Conservation (phyloP, 2,797 vertebrate species). For the Siniperca scherzeri region DNA sequence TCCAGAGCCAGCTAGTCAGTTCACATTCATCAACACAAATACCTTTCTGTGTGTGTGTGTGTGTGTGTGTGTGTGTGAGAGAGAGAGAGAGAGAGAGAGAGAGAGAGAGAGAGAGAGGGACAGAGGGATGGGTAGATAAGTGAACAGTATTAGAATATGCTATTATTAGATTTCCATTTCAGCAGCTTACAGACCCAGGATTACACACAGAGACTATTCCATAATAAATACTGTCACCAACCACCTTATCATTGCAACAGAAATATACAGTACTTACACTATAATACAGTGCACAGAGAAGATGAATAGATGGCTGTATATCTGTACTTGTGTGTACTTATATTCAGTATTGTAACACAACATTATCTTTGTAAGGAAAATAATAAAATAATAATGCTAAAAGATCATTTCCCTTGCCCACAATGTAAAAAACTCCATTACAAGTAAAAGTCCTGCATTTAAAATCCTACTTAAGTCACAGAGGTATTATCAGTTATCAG, state of each 20-base stretch:
- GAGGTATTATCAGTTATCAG: background rate
- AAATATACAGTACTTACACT: background rate
- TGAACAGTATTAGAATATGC: slow-evolving; percentile 53
- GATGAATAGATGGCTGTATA: background rate
- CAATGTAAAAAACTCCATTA: background rate
- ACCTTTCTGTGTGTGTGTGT: slow-evolving; percentile 39
- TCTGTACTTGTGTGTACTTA: background rate
- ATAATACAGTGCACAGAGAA: background rate
- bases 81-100: background rate
- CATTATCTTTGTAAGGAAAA: background rate
- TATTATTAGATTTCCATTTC: slow-evolving; percentile 70
- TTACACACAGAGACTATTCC: slow-evolving; percentile 38
- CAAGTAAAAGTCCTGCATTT: background rate
- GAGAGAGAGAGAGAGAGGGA: background rate
- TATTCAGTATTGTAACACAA: background rate
- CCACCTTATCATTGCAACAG: background rate
- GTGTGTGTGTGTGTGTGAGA: slow-evolving; percentile 23
- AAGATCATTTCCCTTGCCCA: background rate
- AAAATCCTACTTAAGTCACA: background rate
- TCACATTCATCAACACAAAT: slow-evolving; percentile 48
- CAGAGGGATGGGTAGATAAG: slow-evolving; percentile 42
- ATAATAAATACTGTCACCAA: slow-evolving; percentile 17
- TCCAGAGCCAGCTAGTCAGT: slow-evolving; percentile 15
- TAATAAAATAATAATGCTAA: background rate
- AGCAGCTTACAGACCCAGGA: slow-evolving; percentile 53